Base-by-base conservation (phyloP, 2,888 invertebrate genomes). In the Graphium colonna region DNA sequence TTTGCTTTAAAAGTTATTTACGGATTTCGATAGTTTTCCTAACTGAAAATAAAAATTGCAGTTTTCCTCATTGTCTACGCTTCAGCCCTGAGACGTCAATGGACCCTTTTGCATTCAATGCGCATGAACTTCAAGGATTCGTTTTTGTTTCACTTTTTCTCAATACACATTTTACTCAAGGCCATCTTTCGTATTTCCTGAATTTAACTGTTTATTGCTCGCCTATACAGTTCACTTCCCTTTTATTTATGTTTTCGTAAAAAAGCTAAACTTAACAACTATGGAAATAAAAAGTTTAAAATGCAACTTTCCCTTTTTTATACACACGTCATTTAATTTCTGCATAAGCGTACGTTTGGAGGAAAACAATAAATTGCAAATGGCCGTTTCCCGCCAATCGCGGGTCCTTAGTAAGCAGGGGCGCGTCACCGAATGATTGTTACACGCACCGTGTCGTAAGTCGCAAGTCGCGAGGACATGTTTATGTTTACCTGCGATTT, bases 361-460 rank as follows among this genome's bases (percentile, higher is more conserved):
- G 47, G 36, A 47, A 47, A 47, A 47, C 26, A 38, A 47, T 47
- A 38, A 47, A 47, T 38, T 38, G 38, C 38, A 21, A 33, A 17
- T 12, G n/a, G 26, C 17, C 41, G 40, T 52, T 46, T 46, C 41
- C 41, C 40, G 41, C 13, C n/a, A 51, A 51, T 33, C 41, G 21
- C 18, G 40, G 33, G 45, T 44, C 52, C 45, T 41, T 52, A 40
- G 51, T 45, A n/a, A 16, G 42, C 46, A 47, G 46, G 50, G 41
- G 46, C 41, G 42, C 38, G 38, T 55, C 48, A 51, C 50, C 43
- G 43, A 38, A 39, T 38, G 36, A 38, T 38, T 51, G 50, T 47
- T 47, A 43, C 43, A 47, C 42, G 38, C 15, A 43, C 10, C 10
- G 53, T 55, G 45, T 48, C 48, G 51, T 40, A 46, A 47, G 43